Evolutionary conservation across 2,888 invertebrate species (phyloP), one percentile per base, ranked within the genome.

Genomic region (Dynastes maya): DNA sequence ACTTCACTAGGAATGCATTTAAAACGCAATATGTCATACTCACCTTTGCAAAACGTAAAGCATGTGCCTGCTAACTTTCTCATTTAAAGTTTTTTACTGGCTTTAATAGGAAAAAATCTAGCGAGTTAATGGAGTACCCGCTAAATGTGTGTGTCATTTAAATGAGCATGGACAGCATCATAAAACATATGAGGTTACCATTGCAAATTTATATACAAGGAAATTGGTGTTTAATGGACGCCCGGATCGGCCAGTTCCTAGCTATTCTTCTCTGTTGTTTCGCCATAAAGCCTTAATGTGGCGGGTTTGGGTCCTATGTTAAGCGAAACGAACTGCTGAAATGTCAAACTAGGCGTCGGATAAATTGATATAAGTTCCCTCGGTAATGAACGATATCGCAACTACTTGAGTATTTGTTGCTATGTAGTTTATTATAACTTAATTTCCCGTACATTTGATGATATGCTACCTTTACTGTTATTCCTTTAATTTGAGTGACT

Each of bases 241-340:
- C 2, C 16, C 53, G 53, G 4, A 9, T 27, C 22, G 2, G 6
- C 61, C 27, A 16, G 61, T 22, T 61, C 6, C 1, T 40, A 65
- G 37, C 9, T n/a, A 13, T 65, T 27, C 16, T 32, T 65, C n/a
- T 37, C 5, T 4, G n/a, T 16, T 65, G 16, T n/a, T n/a, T 4
- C 5, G 2, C 13, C n/a, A 65, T 40, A 65, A 29, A 61, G 61
- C 22, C 29, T n/a, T 65, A 37, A 37, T 45, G 5, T 8, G n/a
- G 3, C 6, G 65, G n/a, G 40, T 29, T 65, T 37, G 65, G 11
- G n/a, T 32, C 11, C 27, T 16, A 40, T 13, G n/a, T 65, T 32
- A 40, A 65, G 65, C n/a, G 40, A 65, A 65, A 65, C 16, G 40
- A 65, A 32, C n/a, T 65, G 65, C 65, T 37, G 65, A 65, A 65